A percentile compares a stretch with the other conserved stretches of the same genome.
phyloP scores from a whole-genome alignment of 1,140 invertebrate genomes.

The Scaptomyza pallida region DNA sequence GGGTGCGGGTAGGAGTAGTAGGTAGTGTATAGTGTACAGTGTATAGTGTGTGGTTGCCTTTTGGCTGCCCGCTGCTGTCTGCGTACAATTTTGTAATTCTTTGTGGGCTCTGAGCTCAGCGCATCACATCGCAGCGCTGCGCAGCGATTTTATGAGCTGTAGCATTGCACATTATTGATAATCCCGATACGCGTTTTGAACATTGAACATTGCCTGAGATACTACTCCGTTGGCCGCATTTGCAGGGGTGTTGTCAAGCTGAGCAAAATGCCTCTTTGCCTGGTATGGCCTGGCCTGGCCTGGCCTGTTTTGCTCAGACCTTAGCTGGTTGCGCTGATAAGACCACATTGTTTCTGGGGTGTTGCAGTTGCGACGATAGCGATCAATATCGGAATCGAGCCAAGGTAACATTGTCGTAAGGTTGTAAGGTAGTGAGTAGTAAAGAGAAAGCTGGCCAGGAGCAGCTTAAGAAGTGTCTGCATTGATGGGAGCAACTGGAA shows the following conservation, averaged over 20 bases:
- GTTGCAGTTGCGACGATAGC: constrained; percentile 59
- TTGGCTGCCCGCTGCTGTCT: constrained; percentile 27
- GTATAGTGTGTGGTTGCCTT: neutral
- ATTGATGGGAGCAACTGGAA: constrained; percentile 68
- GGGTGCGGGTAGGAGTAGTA: neutral
- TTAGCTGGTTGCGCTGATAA: constrained; percentile 18
- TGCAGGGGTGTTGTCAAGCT: constrained; percentile 74
- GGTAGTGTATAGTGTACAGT: constrained; percentile 2
- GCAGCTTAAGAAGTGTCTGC: constrained; percentile 29
- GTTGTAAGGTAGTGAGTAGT: constrained; percentile 7
- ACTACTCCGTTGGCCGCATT: constrained; percentile 3
- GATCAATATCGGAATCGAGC: constrained; percentile 59
- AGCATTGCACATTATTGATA: constrained; percentile 81
- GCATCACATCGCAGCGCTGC: too few species aligned
- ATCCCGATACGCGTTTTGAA: constrained; percentile 64
- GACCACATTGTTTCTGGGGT: constrained; percentile 66
- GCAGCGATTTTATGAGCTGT: constrained; percentile 74
- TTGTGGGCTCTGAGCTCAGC: constrained; percentile 35
- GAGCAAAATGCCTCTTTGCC: constrained; percentile 40
- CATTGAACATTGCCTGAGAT: constrained; percentile 41
- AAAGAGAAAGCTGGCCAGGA: constrained; percentile 68
- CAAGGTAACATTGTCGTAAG: constrained; percentile 24
- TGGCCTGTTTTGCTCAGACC: neutral
- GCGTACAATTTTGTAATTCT: constrained; percentile 74
- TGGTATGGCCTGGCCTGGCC: neutral